A percentile compares a stretch with the other conserved stretches of the same genome.
Conservation (phyloP, 2,113 vertebrate genomes). For the Caranx melampygus region DNA sequence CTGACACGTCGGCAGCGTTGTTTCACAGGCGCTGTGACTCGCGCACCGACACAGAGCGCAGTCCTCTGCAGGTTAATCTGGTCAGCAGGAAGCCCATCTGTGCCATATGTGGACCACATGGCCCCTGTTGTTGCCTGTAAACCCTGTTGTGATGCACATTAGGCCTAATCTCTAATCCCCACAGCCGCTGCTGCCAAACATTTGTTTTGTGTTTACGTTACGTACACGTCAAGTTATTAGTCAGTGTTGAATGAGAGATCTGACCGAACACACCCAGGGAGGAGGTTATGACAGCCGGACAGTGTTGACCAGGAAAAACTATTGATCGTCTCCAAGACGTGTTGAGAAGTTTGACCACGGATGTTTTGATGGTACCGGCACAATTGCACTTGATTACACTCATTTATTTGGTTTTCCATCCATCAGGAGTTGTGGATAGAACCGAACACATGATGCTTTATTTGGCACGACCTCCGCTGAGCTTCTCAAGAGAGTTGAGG, state of each 20-base stretch:
- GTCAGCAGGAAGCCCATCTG: slow-evolving; percentile 62
- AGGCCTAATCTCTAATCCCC: slow-evolving; percentile 56
- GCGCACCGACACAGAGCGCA: slow-evolving; percentile 10
- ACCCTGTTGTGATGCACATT: slow-evolving; percentile 36
- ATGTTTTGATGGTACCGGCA: too few species aligned
- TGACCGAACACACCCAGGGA: too few species aligned
- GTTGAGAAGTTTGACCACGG: too few species aligned
- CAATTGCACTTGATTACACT: too few species aligned
- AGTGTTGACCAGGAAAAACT: too few species aligned
- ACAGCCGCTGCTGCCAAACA: slow-evolving; percentile 7
- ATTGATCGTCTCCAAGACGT: too few species aligned
- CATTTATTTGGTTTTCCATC: too few species aligned
- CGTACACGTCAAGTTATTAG: not conserved
- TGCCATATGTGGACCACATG: slow-evolving; percentile 64
- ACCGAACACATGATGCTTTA: too few species aligned
- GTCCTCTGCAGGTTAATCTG: slow-evolving; percentile 58
- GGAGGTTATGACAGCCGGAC: not conserved
- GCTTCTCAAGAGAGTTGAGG: too few species aligned
- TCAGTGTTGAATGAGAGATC: too few species aligned
- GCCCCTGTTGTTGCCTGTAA: slow-evolving; percentile 50
- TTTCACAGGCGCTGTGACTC: slow-evolving; percentile 2
- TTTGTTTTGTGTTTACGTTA: slow-evolving; percentile 11
- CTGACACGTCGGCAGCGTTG: slow-evolving; percentile 8
- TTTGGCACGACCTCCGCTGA: too few species aligned
- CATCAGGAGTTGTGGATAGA: too few species aligned